Evolutionary conservation across 2,113 vertebrate species (phyloP).

Genomic region (Forbesichthys agassizii): DNA sequence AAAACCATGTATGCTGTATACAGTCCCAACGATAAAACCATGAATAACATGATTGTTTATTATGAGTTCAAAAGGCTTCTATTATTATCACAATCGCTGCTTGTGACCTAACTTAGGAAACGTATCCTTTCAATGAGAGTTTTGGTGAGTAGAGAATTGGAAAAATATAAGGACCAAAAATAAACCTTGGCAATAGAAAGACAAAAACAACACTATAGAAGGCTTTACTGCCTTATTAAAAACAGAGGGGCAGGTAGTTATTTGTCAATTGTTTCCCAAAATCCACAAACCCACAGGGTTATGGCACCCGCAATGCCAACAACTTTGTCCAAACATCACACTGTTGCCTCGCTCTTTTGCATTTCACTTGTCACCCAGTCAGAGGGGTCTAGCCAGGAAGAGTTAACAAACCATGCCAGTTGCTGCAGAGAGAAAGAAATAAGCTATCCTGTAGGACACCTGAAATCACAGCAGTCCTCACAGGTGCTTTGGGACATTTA

Average conservation of each 20-base stretch:
- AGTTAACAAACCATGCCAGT: conserved; percentile 18
- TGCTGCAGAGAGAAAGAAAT: conserved; percentile 40
- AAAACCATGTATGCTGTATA: no score
- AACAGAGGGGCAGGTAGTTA: conserved; percentile 33
- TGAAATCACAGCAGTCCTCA: conserved; percentile 58
- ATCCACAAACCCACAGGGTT: conserved; percentile 56
- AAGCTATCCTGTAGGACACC: conserved; percentile 45
- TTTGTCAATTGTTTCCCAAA: conserved; percentile 54
- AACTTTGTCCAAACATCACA: conserved; percentile 60
- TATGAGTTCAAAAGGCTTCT: conserved; percentile 24
- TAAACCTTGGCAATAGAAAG: conserved; percentile 25
- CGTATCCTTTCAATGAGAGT: conserved; percentile 30
- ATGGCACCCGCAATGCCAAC: conserved; percentile 59
- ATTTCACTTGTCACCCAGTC: conserved; percentile 38
- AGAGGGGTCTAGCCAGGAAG: conserved; percentile 34
- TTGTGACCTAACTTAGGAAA: conserved; percentile 43
- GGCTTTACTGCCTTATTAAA: conserved; percentile 27
- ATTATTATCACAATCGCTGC: conserved; percentile 12
- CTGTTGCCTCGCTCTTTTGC: conserved; percentile 36
- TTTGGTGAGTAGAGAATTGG: conserved; percentile 27
- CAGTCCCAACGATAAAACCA: conserved; percentile 12
- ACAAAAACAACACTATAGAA: conserved; percentile 27
- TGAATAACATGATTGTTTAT: conserved; percentile 42
- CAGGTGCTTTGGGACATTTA: conserved; percentile 28
- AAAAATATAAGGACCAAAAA: conserved; percentile 37